Base-by-base conservation (phyloP, 2,113 vertebrate species). In the Thalassoma bifasciatum region DNA sequence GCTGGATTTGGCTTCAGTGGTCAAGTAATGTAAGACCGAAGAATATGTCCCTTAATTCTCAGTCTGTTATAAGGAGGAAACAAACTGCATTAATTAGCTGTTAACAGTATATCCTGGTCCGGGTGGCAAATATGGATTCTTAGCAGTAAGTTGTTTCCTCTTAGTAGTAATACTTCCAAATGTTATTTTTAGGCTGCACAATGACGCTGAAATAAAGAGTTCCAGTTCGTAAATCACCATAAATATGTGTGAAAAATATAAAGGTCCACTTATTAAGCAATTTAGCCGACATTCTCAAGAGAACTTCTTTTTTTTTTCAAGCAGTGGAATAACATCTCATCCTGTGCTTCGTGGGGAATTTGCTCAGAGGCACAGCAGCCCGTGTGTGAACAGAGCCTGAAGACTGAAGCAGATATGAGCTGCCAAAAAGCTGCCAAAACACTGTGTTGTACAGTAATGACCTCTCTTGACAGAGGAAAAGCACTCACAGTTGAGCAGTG, bases 341-440 rank as follows among this genome's bases (percentile, higher is more conserved):
- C 59, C 50, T 47, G 22, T 69, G 61, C 47, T 82, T 85, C 46
- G 66, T 71, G 47, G 65, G 81, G 75, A 82, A 86, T 82, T 66
- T 66, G 62, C 72, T 76, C 62, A 52, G 62, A 84, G 72, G 70
- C 70, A 56, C 34, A 65, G 56, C 44, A 47, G 66, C 63, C 46
- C 51, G 26, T 54, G n/a, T 58, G 22, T 21, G 54, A 61, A 59
- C 63, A 56, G 49, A 65, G 50, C 50, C 66, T 36, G 64, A 74
- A 42, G 65, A 84, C 1, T 78, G 70, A 83, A 74, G 71, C 0
- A 59, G 69, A 84, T 47, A 21, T 37, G 37, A 23, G 44, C 72
- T 71, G 75, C 79, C 87, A 86, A 61, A 61, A 79, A 75, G 3
- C 73, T 46, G 75, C 83, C 82, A 79, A 69, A 88, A 79, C 82